Evolutionary conservation across 2,888 invertebrate genomes (phyloP).

Genomic region (Petrolisthes manimaculis): DNA sequence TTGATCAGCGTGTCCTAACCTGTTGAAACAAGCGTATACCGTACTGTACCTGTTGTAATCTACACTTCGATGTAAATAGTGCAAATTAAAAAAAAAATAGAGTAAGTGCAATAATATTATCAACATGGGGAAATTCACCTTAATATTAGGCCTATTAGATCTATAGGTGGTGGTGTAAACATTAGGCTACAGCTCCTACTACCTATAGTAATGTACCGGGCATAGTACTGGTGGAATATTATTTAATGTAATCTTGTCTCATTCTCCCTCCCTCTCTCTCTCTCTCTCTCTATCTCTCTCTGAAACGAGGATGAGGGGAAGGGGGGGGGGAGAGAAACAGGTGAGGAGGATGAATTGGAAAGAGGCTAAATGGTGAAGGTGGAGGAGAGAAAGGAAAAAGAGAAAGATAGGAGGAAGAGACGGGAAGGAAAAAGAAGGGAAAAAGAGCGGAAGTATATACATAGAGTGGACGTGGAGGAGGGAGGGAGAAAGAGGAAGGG

Average conservation of each 20-base stretch:
- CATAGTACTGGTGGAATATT: not conserved
- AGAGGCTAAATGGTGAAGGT: not conserved
- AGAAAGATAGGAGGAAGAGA: not conserved
- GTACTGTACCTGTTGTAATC: too few relatives aligned
- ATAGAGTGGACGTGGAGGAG: not conserved
- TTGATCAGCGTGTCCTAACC: too few relatives aligned
- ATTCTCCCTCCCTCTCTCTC: constrained; percentile 27
- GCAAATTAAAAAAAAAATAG: too few relatives aligned
- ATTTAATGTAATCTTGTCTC: constrained; percentile 8
- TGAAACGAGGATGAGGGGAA: not conserved
- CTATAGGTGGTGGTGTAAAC: not conserved
- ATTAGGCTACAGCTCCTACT: not conserved
- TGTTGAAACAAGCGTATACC: too few relatives aligned
- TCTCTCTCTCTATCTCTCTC: constrained; percentile 29
- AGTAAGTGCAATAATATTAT: too few relatives aligned
- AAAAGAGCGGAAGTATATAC: not conserved
- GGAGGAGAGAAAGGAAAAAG: not conserved
- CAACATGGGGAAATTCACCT: not conserved
- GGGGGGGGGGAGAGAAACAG: not conserved
- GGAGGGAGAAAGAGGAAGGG: not conserved
- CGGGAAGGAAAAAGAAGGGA: not conserved
- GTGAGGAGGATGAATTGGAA: not conserved
- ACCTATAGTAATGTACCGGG: not conserved
- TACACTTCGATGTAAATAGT: too few relatives aligned
- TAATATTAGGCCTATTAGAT: not conserved